Evolutionary conservation across 2,888 invertebrate genomes (phyloP), one percentile per base, ranked within the genome.

Genomic region (Laothoe populi): DNA sequence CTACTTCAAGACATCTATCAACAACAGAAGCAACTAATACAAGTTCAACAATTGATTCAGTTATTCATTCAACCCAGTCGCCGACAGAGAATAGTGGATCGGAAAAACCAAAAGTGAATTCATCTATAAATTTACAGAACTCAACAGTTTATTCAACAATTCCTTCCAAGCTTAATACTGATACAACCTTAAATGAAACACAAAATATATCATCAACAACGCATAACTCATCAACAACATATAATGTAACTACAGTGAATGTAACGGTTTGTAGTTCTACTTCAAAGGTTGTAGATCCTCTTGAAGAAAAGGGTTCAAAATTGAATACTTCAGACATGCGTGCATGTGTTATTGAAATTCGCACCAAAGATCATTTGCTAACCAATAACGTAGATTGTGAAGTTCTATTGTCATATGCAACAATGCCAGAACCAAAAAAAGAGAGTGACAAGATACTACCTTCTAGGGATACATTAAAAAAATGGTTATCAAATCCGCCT

Each of bases 271-370:
- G 86, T 68, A 82, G 68, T 26, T 63, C 64, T 10, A 70, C 69
- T 19, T 66, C 78, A 0, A 73, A 75, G 2, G 66, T 73, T 7
- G 80, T 81, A 0, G 92, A 92, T 70, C 91, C 92, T 1, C 48
- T 91, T 23, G 70, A 45, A 2, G 73, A 82, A 0, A 86, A 82
- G 67, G 91, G 91, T 0, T 77, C 84, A 4, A 72, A 74, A 5
- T 59, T 86, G 0, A 77, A 85, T 59, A 53, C 79, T 4, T 70
- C 76, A 4, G 69, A 80, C 1, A 85, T 84, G 76, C 53, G 53
- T 1, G 78, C 86, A 64, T 92, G 92, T 67, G 71, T 74, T 26
- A 83, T 92, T 0, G 87, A 88, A 63, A 90, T 92, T 5, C 71
- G 75, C 21, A 88, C 87, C 0, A 84, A 73, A 61, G 69, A 80